A percentile compares a stretch with the other conserved stretches of the same genome.
These are phyloP conservation scores for Boloria euphrosyne DNA, from an alignment of 2,888 invertebrate genomes.

Conservation along the genomic window DNA sequence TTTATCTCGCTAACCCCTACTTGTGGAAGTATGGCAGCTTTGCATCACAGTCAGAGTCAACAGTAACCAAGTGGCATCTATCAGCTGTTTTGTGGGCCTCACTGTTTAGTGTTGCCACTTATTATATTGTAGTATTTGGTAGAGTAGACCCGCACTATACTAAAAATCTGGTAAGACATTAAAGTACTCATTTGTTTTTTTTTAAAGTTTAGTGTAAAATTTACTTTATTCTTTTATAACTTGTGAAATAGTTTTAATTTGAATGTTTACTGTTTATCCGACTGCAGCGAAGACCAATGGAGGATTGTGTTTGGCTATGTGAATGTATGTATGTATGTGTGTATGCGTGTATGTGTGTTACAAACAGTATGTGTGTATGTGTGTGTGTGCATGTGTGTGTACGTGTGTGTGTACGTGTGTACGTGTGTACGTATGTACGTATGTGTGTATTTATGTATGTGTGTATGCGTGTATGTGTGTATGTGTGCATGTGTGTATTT, in stretches of 20 bases:
- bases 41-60: constrained; percentile 8
- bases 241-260: too few species aligned
- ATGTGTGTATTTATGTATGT: not conserved
- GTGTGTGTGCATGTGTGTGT: too few species aligned
- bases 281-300: too few species aligned
- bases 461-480: not conserved
- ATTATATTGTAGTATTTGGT: constrained; percentile 59
- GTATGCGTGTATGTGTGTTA: not conserved
- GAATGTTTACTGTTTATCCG: too few species aligned
- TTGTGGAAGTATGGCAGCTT: constrained; percentile 59
- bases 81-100: constrained; percentile 40
- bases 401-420: too few species aligned
- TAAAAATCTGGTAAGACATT: constrained; percentile 76
- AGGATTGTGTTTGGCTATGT: too few species aligned
- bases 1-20: constrained; percentile 68
- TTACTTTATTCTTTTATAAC: too few species aligned
- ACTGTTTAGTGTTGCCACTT: constrained; percentile 50
- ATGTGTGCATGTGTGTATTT: too few species aligned
- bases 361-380: not conserved
- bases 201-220: too few species aligned
- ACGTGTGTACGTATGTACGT: not conserved
- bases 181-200: too few species aligned
- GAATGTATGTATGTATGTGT: not conserved
- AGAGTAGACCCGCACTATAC: constrained; percentile 86
- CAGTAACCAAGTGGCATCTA: constrained; percentile 49